phyloP scores from a whole-genome alignment of 2,888 invertebrate genomes.

The Scaptomyza reducta region DNA sequence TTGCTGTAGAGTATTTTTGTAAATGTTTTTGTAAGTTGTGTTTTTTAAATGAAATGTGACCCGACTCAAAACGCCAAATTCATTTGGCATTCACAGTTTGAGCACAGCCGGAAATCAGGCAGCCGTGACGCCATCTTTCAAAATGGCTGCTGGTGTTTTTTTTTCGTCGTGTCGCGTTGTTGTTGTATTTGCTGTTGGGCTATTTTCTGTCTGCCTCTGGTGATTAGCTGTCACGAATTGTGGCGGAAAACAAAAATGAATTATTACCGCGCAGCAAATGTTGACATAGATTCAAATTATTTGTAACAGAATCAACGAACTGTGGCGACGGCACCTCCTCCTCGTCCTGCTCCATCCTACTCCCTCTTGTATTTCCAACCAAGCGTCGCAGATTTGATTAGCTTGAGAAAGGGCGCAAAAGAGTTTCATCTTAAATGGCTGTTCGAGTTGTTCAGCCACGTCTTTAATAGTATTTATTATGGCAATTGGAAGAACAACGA shows the following conservation, averaged over 20 bases:
- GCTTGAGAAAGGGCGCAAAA: constrained; percentile 29
- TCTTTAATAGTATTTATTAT: constrained; percentile 31
- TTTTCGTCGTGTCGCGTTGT: not conserved
- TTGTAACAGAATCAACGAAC: constrained; percentile 74
- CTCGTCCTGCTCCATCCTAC: too few relatives aligned
- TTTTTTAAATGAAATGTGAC: constrained; percentile 39
- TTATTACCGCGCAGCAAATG: constrained; percentile 70
- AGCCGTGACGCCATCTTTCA: constrained; percentile 76
- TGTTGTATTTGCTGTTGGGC: constrained; percentile 30
- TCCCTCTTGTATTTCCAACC: not conserved
- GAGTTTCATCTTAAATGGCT: constrained; percentile 42
- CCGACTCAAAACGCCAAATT: constrained; percentile 58
- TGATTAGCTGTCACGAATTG: constrained; percentile 76
- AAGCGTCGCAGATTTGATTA: constrained; percentile 64
- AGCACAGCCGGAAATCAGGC: constrained; percentile 67
- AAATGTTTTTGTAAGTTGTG: not conserved
- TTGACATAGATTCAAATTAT: constrained; percentile 80
- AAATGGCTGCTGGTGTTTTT: constrained; percentile 43
- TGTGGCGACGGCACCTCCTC: constrained; percentile 37
- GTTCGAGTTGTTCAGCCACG: constrained; percentile 29
- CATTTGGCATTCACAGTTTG: constrained; percentile 64
- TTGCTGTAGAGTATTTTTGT: not conserved
- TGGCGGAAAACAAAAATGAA: constrained; percentile 74
- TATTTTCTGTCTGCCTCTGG: constrained; percentile 49
- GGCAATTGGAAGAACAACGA: constrained; percentile 3